Base-by-base conservation (phyloP, 2,797 vertebrate species). In the Crocidura indochinensis region DNA sequence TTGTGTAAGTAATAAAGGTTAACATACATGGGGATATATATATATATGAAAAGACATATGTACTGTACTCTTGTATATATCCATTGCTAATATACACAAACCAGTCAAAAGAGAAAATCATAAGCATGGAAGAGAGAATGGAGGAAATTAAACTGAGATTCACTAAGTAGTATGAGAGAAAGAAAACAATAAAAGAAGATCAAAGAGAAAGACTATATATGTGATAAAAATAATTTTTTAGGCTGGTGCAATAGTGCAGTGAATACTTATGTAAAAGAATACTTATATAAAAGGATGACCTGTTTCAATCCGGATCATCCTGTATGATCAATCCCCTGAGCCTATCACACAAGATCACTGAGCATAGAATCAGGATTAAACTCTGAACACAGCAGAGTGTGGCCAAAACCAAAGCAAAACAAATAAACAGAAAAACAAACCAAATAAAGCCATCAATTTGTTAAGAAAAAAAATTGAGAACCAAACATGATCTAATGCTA, bases 1-100 rank as follows among this genome's bases (percentile, higher is more conserved):
- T 60, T 20, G 29, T 84, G 47, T 78, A 65, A 72, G 51, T 24
- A 89, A 67, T 24, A 71, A 60, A 75, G 44, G 72, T 10, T 80
- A 72, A 85, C 62, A 38, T 20, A 67, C 1, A 10, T 6, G 31
- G 53, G 4, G 19, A 90, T 67, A 49, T 75, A 47, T 8, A 51
- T 10, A 38, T 88, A 27, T 8, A 38, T 38, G 38, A 38, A 38
- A 38, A 38, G 38, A 38, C 38, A 38, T 38, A 29, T 29, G 38
- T 47, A 20, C 4, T 80, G n/a, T 0, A 24, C 44, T 86, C 60
- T 68, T 46, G 51, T 46, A 26, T 65, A 49, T 60, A 86, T 56
- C 51, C 46, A 44, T 14, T 38, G 6, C 4, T 68, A 47, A 77
- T 10, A 56, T 26, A 5, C 72, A 53, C n/a, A 51, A 84, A 14